Conservation (phyloP, 2,888 invertebrate genomes). For the Teleogryllus oceanicus region DNA sequence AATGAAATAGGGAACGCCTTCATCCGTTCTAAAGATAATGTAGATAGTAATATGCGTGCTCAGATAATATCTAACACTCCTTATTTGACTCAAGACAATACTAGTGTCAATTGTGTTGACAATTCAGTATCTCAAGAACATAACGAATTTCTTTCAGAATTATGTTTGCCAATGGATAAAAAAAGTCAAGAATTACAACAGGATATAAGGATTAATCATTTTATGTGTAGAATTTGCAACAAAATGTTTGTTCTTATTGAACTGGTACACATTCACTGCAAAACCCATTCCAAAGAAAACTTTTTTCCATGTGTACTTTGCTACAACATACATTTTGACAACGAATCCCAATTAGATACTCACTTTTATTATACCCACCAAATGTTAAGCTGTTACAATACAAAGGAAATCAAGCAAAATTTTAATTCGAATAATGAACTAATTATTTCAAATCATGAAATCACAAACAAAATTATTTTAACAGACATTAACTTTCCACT, state of each 20-base stretch:
- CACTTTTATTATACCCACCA: constrained; percentile 4
- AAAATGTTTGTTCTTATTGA: constrained; percentile 18
- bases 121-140: no score
- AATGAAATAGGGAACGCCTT: no score
- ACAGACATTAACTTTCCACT: no score
- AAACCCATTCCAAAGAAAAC: constrained; percentile 9
- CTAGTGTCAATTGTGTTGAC: no score
- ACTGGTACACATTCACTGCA: constrained; percentile 19
- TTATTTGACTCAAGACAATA: no score
- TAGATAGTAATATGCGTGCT: no score
- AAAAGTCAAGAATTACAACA: not conserved
- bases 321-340: constrained; percentile 20
- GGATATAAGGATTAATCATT: not conserved
- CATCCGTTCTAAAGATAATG: no score
- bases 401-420: no score
- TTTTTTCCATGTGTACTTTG: constrained; percentile 25
- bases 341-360: constrained; percentile 19
- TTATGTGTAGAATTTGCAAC: constrained; percentile 24
- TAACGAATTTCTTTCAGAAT: not conserved
- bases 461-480: no score
- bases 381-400: not conserved
- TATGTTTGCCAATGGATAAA: not conserved
- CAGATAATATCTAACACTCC: no score
- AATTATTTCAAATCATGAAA: no score
- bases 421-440: no score